These are phyloP conservation scores for Littorina saxatilis DNA, from an alignment of 1,140 invertebrate genomes.

Conservation along the genomic window DNA sequence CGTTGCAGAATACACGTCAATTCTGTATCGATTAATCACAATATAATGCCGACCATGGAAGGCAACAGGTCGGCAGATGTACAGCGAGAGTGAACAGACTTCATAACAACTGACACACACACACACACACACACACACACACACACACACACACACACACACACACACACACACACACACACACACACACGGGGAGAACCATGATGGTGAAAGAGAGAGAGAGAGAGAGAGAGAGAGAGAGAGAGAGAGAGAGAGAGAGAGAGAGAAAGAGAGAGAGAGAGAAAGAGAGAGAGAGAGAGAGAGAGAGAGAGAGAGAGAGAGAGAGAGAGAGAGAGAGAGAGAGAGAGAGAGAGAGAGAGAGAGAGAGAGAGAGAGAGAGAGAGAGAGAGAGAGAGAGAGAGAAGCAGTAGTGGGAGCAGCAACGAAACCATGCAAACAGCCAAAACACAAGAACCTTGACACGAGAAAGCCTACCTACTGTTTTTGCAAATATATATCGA, in stretches of 20 bases:
- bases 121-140: constrained; percentile 4
- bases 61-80: no score
- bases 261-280: background rate
- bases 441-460: no score
- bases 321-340: background rate
- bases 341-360: background rate
- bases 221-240: background rate
- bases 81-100: no score
- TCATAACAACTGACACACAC: background rate
- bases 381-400: background rate
- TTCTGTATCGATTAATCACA: no score
- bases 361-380: background rate
- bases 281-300: background rate
- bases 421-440: no score
- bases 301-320: background rate
- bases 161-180: constrained; percentile 15
- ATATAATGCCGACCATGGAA: no score
- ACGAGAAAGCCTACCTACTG: no score
- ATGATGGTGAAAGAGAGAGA: background rate
- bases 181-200: background rate
- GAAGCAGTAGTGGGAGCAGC: no score
- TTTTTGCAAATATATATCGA: no score
- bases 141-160: constrained; percentile 8
- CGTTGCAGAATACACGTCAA: no score
- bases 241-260: constrained; percentile 3